Evolutionary conservation across 2,113 vertebrate species (phyloP).

Genomic region (Rhinogobius similis): DNA sequence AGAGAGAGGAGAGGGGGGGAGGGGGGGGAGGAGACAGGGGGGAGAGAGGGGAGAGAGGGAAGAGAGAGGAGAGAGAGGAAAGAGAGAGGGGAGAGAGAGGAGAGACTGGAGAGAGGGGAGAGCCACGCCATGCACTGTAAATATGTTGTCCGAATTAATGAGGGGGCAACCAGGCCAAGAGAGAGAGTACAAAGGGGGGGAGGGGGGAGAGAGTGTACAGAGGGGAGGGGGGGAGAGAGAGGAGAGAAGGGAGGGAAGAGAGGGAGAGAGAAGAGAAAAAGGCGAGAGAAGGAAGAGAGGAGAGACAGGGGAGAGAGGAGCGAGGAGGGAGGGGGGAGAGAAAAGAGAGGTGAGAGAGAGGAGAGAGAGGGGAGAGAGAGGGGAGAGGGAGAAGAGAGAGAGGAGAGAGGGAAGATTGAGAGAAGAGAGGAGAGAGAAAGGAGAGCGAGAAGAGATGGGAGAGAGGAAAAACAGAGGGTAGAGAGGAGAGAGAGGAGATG

Average conservation of each 20-base stretch:
- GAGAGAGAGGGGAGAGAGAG: no score
- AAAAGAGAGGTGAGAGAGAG: no score
- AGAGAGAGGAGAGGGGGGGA: slow-evolving; percentile 32
- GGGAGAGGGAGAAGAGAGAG: not conserved
- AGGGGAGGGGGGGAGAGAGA: no score
- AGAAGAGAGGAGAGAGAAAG: not conserved
- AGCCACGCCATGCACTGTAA: slow-evolving; percentile 72
- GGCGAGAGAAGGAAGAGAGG: not conserved
- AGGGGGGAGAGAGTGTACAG: no score
- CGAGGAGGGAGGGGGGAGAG: not conserved
- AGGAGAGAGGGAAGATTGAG: no score
- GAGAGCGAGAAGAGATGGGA: no score
- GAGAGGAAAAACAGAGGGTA: no score
- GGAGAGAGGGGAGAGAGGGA: not conserved
- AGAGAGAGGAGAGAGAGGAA: no score
- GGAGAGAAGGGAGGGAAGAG: not conserved
- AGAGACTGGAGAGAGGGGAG: not conserved
- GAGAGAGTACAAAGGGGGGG: slow-evolving; percentile 35
- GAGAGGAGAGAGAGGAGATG: not conserved
- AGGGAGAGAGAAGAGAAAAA: not conserved
- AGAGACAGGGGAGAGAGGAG: no score
- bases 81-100: not conserved
- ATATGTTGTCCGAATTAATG: slow-evolving; percentile 79
- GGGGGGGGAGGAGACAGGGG: not conserved
- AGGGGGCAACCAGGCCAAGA: slow-evolving; percentile 68